phyloP scores from a whole-genome alignment of 2,797 vertebrate species.

The Rhinella marina region DNA sequence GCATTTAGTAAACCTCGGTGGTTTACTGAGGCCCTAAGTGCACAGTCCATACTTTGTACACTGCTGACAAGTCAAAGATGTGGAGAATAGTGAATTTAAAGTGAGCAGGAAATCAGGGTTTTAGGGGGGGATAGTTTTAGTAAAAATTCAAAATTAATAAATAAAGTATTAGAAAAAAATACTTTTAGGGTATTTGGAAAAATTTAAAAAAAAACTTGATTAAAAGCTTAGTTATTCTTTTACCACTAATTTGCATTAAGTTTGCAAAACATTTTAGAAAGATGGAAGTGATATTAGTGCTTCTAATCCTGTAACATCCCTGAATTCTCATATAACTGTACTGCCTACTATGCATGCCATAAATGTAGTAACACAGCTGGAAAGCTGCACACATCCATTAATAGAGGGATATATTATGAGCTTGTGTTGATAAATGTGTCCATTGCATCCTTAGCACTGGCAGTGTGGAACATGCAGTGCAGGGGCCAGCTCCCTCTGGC shows the following conservation, averaged over 20 bases:
- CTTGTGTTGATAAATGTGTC: not conserved
- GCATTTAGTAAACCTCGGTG: no score
- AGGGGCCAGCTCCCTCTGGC: constrained; percentile 55
- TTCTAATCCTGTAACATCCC: not conserved
- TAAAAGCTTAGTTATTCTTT: not conserved
- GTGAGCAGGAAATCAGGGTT: no score
- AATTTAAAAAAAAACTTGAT: no score
- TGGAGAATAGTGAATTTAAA: no score
- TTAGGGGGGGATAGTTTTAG: no score
- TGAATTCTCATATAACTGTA: not conserved
- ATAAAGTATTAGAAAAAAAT: no score
- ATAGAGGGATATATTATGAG: not conserved
- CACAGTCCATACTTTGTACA: no score
- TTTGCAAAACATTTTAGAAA: not conserved
- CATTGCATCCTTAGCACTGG: not conserved
- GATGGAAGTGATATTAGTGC: not conserved
- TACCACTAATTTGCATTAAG: not conserved
- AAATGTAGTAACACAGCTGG: not conserved
- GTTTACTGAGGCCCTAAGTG: no score
- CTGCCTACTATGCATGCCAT: not conserved
- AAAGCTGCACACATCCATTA: constrained; percentile 7
- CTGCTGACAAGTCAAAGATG: no score
- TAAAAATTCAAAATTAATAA: no score
- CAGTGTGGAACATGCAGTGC: not conserved
- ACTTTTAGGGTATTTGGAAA: no score